A percentile compares a stretch with the other conserved stretches of the same genome.
phyloP scores from a whole-genome alignment of 23 tunicate species.

The Styela plicata region DNA sequence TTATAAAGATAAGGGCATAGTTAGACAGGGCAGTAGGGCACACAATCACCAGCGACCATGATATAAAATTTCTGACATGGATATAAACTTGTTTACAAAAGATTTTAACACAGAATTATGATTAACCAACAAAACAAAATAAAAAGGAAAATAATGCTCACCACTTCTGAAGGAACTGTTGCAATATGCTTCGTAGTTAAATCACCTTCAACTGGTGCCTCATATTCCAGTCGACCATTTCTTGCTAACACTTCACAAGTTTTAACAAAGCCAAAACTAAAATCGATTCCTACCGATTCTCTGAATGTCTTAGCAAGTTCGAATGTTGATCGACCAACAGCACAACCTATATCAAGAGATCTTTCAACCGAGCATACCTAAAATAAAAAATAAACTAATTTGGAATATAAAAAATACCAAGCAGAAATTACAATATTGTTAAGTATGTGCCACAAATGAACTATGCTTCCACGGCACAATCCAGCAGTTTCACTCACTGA shows the following conservation, averaged over 20 bases:
- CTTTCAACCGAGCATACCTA: slow-evolving; percentile 24
- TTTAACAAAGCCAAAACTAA: slow-evolving; percentile 73
- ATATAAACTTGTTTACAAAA: too few species aligned
- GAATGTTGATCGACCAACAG: slow-evolving; percentile 82
- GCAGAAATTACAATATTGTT: too few species aligned
- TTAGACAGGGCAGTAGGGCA: too few species aligned
- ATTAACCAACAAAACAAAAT: not conserved
- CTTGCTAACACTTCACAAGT: slow-evolving; percentile 61
- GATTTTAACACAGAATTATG: too few species aligned
- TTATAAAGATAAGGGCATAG: too few species aligned
- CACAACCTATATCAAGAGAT: slow-evolving; percentile 86
- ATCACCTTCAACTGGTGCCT: slow-evolving; percentile 58
- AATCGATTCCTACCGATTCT: slow-evolving; percentile 78
- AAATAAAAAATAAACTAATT: too few species aligned
- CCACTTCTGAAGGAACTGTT: slow-evolving; percentile 53
- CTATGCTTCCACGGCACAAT: too few species aligned
- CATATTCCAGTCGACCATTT: slow-evolving; percentile 71
- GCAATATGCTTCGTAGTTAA: slow-evolving; percentile 62
- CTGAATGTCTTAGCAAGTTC: slow-evolving; percentile 46
- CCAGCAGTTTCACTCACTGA: too few species aligned
- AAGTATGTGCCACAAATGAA: too few species aligned
- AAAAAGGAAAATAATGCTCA: slow-evolving; percentile 11
- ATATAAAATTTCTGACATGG: too few species aligned
- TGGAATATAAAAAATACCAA: too few species aligned
- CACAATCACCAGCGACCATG: too few species aligned